These are phyloP conservation scores for Plagodis dolabraria DNA, from an alignment of 2,888 invertebrate genomes.

Conservation along the genomic window DNA sequence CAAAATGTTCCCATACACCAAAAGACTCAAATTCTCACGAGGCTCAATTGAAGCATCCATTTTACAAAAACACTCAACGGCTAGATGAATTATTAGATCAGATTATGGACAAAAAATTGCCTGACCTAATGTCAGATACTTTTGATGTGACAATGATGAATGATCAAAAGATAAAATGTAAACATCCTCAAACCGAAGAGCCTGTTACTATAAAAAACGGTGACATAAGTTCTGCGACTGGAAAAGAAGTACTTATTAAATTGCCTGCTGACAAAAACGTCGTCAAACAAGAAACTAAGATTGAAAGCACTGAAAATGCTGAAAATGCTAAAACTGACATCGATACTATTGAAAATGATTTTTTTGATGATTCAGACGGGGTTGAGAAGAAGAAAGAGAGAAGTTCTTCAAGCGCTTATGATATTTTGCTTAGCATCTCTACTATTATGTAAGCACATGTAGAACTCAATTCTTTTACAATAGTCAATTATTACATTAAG, in stretches of 20 bases:
- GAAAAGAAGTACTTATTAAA: not conserved
- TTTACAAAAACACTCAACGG: slow-evolving; percentile 62
- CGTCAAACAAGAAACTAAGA: not conserved
- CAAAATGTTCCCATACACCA: slow-evolving; percentile 62
- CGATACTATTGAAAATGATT: slow-evolving; percentile 20
- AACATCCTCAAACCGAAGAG: slow-evolving; percentile 31
- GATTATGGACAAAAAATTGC: slow-evolving; percentile 53
- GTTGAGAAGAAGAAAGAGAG: slow-evolving; percentile 26
- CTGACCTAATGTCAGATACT: slow-evolving; percentile 43
- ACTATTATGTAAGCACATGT: slow-evolving; percentile 51
- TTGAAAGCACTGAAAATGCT: slow-evolving; percentile 1
- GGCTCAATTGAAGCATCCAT: slow-evolving; percentile 62
- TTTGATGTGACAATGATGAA: slow-evolving; percentile 44
- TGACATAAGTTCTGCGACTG: not conserved
- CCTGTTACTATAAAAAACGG: slow-evolving; percentile 4
- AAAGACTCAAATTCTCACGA: slow-evolving; percentile 59
- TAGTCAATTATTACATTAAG: too few species aligned
- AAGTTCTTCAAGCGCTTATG: slow-evolving; percentile 34
- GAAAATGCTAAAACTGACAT: not conserved
- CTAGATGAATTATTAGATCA: slow-evolving; percentile 60
- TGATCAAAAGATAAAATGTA: slow-evolving; percentile 40
- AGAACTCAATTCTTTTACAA: not conserved
- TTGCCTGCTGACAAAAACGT: not conserved
- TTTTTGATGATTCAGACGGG: slow-evolving; percentile 23
- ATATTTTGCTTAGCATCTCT: slow-evolving; percentile 51